phyloP scores from a whole-genome alignment of 2,113 vertebrate genomes.

The Delphinus delphis region DNA sequence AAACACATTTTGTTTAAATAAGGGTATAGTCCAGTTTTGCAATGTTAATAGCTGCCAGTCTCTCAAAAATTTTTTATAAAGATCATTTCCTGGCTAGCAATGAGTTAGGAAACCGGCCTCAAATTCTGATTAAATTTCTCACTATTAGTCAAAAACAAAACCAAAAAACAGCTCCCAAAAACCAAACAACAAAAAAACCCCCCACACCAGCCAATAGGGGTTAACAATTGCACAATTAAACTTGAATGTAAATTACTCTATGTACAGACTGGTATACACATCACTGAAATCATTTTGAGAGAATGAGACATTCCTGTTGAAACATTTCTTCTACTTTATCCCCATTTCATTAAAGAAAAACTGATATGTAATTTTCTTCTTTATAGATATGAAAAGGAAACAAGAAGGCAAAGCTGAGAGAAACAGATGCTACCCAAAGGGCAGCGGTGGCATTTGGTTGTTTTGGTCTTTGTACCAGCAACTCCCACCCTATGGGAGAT shows the following conservation, averaged over 20 bases:
- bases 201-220: conserved; percentile 46
- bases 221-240: conserved; percentile 67
- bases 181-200: not conserved
- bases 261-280: conserved; percentile 46
- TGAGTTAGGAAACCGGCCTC: conserved; percentile 77
- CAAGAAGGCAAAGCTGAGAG: conserved; percentile 83
- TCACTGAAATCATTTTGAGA: conserved; percentile 73
- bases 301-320: conserved; percentile 74
- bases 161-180: not conserved
- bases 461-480: conserved; percentile 81
- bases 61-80: conserved; percentile 54
- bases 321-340: conserved; percentile 75
- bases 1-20: conserved; percentile 63
- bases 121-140: conserved; percentile 62
- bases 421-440: conserved; percentile 76
- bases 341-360: conserved; percentile 77
- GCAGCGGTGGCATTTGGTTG: conserved; percentile 76
- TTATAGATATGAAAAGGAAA: conserved; percentile 80
- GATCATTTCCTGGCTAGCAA: conserved; percentile 71
- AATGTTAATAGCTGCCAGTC: conserved; percentile 76
- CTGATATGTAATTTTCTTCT: conserved; percentile 68
- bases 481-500: conserved; percentile 55
- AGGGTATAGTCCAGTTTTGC: conserved; percentile 78
- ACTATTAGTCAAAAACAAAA: conserved; percentile 62
- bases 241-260: conserved; percentile 76